These are phyloP conservation scores for Okapia johnstoni DNA, from an alignment of 2,113 vertebrate species.

Conservation along the genomic window DNA sequence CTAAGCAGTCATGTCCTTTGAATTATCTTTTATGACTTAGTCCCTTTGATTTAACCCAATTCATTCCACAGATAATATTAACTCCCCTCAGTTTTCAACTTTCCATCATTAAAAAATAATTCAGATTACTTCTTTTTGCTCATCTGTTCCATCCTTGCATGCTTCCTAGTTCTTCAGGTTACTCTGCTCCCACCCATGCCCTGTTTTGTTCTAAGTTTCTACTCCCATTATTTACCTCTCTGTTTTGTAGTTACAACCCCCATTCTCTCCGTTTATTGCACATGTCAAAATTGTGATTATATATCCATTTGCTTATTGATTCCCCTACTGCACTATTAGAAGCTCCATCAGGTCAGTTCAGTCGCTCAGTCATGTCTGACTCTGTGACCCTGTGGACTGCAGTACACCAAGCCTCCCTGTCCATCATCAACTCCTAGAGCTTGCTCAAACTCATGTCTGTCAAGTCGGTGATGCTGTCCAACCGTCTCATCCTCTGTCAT, in stretches of 20 bases:
- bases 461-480: background rate
- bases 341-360: background rate
- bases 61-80: background rate
- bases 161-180: background rate
- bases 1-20: background rate
- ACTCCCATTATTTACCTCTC: background rate
- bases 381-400: fast-evolving
- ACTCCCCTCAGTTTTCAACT: background rate
- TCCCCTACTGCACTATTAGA: background rate
- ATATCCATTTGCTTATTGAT: background rate
- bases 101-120: background rate
- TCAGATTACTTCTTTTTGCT: background rate
- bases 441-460: background rate
- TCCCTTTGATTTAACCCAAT: background rate
- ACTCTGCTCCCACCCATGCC: background rate
- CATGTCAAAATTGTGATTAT: background rate
- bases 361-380: background rate
- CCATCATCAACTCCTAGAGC: background rate
- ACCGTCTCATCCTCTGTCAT: background rate
- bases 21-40: background rate
- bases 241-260: background rate
- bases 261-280: background rate
- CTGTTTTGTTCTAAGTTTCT: background rate
- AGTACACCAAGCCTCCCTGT: background rate
- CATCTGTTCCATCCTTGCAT: background rate